Evolutionary conservation across 1,140 invertebrate genomes (phyloP).

Genomic region (Dryas iulia): DNA sequence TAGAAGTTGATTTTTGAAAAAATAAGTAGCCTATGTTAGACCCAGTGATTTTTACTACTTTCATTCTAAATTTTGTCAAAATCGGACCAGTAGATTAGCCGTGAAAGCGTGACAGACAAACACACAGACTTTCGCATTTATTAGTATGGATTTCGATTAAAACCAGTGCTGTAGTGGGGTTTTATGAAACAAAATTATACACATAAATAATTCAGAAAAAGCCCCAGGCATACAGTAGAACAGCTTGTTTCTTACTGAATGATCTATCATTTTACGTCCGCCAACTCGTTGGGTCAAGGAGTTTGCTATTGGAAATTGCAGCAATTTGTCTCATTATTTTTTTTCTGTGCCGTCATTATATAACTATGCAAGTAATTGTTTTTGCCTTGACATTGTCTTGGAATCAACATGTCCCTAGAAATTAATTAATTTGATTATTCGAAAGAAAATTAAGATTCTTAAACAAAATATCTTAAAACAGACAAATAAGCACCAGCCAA

Average conservation of each 20-base stretch:
- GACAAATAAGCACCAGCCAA: not conserved
- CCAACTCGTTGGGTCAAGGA: constrained; percentile 14
- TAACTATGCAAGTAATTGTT: constrained; percentile 7
- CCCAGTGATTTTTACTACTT: too few species aligned
- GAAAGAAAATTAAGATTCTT: too few species aligned
- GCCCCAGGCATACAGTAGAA: not conserved
- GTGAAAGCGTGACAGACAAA: too few species aligned
- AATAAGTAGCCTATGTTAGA: too few species aligned
- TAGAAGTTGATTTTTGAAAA: too few species aligned
- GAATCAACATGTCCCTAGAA: not conserved
- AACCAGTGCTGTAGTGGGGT: too few species aligned
- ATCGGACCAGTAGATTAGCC: too few species aligned
- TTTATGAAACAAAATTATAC: not conserved
- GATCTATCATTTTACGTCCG: constrained; percentile 17
- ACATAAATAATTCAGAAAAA: not conserved
- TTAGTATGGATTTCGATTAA: too few species aligned
- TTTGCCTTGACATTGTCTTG: constrained; percentile 13
- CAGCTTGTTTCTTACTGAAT: not conserved
- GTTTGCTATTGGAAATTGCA: constrained; percentile 17
- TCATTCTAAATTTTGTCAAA: too few species aligned
- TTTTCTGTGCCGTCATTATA: constrained; percentile 13
- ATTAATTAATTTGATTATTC: not conserved
- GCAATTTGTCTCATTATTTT: constrained; percentile 24
- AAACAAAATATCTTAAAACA: not conserved
- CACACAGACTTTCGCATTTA: too few species aligned